These are phyloP conservation scores for Calvadosia cruxmelitensis DNA, from an alignment of 30 jellyfish, hydroid and myxozoan genomes.

Conservation along the genomic window DNA sequence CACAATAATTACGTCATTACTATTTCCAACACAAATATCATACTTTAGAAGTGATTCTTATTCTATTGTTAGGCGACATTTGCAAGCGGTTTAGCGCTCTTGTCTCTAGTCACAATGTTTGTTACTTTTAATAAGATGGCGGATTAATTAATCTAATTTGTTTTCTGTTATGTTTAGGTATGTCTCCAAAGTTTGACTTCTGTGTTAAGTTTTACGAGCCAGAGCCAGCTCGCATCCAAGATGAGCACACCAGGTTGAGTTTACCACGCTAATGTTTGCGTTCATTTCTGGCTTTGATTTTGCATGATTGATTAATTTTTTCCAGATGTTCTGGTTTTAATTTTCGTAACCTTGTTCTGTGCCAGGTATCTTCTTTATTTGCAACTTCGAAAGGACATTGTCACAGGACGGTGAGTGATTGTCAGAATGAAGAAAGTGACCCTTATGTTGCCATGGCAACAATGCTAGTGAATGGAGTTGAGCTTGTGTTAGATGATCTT, in stretches of 20 bases:
- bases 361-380: constrained; percentile 68
- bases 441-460: too few species aligned
- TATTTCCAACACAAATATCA: too few species aligned
- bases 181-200: constrained; percentile 33
- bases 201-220: constrained; percentile 85
- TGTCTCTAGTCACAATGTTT: neutral
- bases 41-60: too few species aligned
- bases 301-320: neutral
- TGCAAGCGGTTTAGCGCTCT: neutral
- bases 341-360: neutral
- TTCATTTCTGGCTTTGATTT: neutral
- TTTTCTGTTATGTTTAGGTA: constrained; percentile 18
- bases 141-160: neutral
- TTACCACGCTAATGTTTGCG: neutral
- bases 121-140: neutral
- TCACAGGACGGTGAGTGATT: constrained; percentile 67
- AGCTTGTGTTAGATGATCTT: too few species aligned
- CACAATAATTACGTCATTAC: too few species aligned
- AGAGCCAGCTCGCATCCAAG: constrained; percentile 77
- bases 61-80: neutral
- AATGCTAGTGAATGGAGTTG: too few species aligned
- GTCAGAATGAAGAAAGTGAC: too few species aligned
- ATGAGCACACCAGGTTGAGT: constrained; percentile 66
- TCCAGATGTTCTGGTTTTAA: neutral
- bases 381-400: constrained; percentile 69